Evolutionary conservation across 2,797 vertebrate species (phyloP), one percentile per base, ranked within the genome.

Genomic region (Schizopygopsis pylzovi): DNA sequence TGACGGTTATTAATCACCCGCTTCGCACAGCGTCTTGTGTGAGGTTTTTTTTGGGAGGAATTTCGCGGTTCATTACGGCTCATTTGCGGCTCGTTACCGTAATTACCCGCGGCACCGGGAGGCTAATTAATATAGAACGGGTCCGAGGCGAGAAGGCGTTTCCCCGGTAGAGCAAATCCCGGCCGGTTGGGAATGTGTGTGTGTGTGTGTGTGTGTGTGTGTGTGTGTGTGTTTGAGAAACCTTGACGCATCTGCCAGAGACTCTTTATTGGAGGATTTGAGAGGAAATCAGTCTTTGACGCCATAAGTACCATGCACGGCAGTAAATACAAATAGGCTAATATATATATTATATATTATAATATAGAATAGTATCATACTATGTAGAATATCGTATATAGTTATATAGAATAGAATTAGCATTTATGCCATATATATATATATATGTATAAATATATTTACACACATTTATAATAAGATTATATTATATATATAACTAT

Each of bases 11-110:
- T 87, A 89, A 84, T 90, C 86, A 76, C 83, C 73, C 28, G 83
- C 87, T 87, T 86, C 68, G 75, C 79, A 82, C 77, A 71, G 79
- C 87, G 82, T 61, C 83, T 78, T 56, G 82, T 81, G 83, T 68
- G 56, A 65, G 59, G 37, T 80, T 56, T 70, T 59, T 83, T 86
- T 73, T 76, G 65, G 45, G n/a, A 54, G 79, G 87, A 52, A 90
- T 91, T 89, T 89, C 85, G 87, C 89, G 90, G 77, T 90, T 91
- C 87, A 88, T 90, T 89, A 86, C 83, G 86, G 88, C 65, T 88
- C 89, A 81, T 84, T 88, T 86, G 87, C 89, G 81, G 86, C 90
- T 91, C 88, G 89, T 91, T 86, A 89, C 87, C 89, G 89, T 90
- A 92, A 90, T 92, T 91, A 89, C 76, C 86, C 86, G 75, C 86